Conservation (phyloP, 2,113 vertebrate genomes). For the Anseranas semipalmata region DNA sequence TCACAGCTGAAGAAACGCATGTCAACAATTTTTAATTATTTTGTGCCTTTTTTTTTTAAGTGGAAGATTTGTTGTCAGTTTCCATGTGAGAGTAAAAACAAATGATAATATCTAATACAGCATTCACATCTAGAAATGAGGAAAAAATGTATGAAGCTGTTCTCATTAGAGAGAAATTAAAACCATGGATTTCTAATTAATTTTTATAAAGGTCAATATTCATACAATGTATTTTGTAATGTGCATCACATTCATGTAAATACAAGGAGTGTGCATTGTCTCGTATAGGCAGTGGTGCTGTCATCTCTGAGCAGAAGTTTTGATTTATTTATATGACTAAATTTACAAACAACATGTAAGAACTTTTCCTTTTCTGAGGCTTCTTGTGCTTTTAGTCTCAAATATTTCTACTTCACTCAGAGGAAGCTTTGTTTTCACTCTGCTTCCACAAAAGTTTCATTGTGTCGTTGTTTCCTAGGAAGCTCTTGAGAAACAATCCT, state of each 20-base stretch:
- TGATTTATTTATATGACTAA: background rate
- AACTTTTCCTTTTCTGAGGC: background rate
- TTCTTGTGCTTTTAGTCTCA: background rate
- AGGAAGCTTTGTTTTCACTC: background rate
- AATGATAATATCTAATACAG: background rate
- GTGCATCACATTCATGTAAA: background rate
- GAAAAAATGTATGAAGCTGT: background rate
- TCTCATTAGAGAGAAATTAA: background rate
- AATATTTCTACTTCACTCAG: background rate
- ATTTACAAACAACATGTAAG: background rate
- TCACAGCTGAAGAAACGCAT: background rate
- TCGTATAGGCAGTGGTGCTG: background rate
- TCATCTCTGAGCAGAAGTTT: background rate
- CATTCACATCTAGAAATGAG: background rate
- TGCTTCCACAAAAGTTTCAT: background rate
- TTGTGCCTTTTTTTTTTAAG: background rate
- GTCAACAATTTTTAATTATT: background rate
- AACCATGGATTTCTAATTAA: background rate
- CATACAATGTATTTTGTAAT: background rate
- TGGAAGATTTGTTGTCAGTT: background rate
- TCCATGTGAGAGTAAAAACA: background rate
- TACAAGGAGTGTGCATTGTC: background rate
- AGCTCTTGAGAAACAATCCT: conserved; percentile 90
- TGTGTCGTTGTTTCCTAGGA: conserved; percentile 78
- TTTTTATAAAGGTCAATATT: background rate